Conservation (phyloP, 2,113 vertebrate species). For the Notiomystis cincta region DNA sequence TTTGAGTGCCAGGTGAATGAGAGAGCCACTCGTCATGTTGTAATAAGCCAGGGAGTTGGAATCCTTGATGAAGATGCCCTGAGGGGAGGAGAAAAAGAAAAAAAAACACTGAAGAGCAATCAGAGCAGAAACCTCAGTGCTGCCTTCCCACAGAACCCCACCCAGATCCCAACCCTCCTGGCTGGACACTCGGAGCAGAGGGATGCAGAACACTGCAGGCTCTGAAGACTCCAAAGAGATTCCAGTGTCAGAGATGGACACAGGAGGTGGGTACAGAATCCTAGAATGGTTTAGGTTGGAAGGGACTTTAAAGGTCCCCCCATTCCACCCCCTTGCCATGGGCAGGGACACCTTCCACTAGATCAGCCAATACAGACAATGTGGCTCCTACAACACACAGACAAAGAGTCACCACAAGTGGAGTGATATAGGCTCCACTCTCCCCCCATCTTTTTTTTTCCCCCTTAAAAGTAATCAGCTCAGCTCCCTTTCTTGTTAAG, state of each 20-base stretch:
- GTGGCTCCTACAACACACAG: not conserved
- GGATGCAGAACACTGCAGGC: not conserved
- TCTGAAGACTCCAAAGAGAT: not conserved
- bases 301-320: not conserved
- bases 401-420: not conserved
- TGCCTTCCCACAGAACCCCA: not conserved
- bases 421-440: not conserved
- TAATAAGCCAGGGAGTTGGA: slow-evolving; percentile 98
- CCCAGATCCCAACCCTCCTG: not conserved
- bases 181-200: no score
- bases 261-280: not conserved
- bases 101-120: not conserved
- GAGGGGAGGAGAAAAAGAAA: not conserved
- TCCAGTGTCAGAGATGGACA: not conserved
- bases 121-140: not conserved
- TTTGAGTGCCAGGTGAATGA: slow-evolving; percentile 96
- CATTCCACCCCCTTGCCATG: not conserved
- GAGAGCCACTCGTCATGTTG: slow-evolving; percentile 91
- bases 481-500: not conserved
- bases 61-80: slow-evolving; percentile 99
- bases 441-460: rapidly evolving
- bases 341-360: not conserved
- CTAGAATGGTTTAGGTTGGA: not conserved
- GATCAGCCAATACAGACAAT: not conserved
- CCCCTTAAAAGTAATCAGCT: not conserved